These are phyloP conservation scores for Muscicapa comitata DNA, from an alignment of 2,797 vertebrate genomes.

Conservation along the genomic window DNA sequence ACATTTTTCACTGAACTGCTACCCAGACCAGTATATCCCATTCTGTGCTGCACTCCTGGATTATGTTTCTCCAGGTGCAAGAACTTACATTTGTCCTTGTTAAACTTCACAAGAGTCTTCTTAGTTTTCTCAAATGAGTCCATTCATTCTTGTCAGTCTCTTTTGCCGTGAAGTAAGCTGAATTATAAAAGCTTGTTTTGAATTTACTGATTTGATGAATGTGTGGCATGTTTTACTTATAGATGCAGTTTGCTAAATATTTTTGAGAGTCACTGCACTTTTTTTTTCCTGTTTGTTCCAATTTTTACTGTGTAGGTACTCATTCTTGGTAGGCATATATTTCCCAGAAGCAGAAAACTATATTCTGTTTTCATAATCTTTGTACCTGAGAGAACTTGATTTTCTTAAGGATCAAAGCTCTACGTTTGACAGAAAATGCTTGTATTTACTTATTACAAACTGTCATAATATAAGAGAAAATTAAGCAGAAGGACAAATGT, in stretches of 20 bases:
- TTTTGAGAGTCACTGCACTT: neutral
- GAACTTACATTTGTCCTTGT: neutral
- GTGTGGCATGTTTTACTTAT: neutral
- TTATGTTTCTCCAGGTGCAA: neutral
- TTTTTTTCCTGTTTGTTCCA: neutral
- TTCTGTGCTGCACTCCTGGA: neutral
- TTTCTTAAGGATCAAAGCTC: slow-evolving; percentile 53
- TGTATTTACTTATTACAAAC: slow-evolving; percentile 47
- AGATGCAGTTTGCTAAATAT: neutral
- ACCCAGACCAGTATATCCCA: neutral
- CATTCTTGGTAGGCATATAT: neutral
- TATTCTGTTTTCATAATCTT: neutral
- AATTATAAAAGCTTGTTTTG: neutral
- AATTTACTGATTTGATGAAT: neutral
- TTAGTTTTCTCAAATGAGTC: neutral
- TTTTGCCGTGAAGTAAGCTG: neutral
- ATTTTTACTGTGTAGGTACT: neutral
- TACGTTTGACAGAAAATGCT: neutral
- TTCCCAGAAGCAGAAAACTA: neutral
- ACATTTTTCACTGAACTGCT: neutral
- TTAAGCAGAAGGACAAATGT: slow-evolving; percentile 51
- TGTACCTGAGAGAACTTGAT: slow-evolving; percentile 32
- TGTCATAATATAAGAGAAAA: slow-evolving; percentile 61
- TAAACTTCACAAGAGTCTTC: neutral
- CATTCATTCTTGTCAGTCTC: neutral